phyloP scores from a whole-genome alignment of 1,140 invertebrate species.

The Galleria mellonella region DNA sequence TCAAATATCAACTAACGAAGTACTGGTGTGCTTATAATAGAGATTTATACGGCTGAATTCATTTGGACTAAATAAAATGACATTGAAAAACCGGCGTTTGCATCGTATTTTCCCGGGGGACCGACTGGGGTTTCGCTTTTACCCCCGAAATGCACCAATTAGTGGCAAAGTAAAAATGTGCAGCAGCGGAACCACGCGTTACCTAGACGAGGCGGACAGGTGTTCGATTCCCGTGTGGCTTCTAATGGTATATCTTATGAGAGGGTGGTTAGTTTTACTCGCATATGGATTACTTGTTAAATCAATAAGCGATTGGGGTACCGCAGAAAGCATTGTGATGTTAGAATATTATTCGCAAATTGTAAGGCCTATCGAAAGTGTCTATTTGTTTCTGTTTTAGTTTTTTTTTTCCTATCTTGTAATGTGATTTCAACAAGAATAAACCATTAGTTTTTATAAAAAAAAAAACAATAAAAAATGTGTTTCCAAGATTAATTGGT shows the following conservation, averaged over 20 bases:
- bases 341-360: too few relatives aligned
- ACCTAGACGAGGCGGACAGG: slow-evolving; percentile 28
- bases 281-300: slow-evolving; percentile 62
- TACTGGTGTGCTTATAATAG: too few relatives aligned
- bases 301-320: slow-evolving; percentile 38
- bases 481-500: slow-evolving; percentile 59
- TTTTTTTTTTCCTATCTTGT: too few relatives aligned
- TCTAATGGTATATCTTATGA: slow-evolving; percentile 66
- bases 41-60: slow-evolving; percentile 19
- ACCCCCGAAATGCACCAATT: slow-evolving; percentile 62
- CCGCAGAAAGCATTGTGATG: slow-evolving; percentile 1
- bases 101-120: slow-evolving; percentile 39
- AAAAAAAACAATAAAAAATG: slow-evolving; percentile 15
- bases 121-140: slow-evolving; percentile 38
- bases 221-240: slow-evolving; percentile 49
- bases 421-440: slow-evolving; percentile 7
- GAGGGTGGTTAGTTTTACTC: slow-evolving; percentile 47
- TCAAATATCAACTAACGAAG: too few relatives aligned
- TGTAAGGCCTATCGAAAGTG: too few relatives aligned
- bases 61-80: slow-evolving; percentile 59
- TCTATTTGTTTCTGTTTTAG: too few relatives aligned
- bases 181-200: slow-evolving; percentile 57
- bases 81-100: slow-evolving; percentile 52
- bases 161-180: slow-evolving; percentile 68
- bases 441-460: slow-evolving; percentile 27